Conservation (phyloP, 37 sponge, comb jelly and placozoan genomes). For the Amphimedon queenslandica region DNA sequence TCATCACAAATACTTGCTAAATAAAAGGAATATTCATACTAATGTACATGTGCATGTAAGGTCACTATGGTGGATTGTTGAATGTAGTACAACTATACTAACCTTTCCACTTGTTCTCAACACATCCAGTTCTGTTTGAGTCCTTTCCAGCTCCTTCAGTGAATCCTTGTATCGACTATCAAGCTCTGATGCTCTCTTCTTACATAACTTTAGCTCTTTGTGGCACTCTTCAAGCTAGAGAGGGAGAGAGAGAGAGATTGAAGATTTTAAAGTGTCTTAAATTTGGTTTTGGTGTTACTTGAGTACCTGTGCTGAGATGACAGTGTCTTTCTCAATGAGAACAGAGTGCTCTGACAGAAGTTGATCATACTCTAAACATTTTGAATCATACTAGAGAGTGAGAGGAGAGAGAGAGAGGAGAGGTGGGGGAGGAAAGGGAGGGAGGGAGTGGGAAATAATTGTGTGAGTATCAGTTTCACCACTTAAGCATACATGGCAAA, state of each 20-base stretch:
- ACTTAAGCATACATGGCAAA: too few relatives aligned
- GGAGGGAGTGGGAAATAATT: too few relatives aligned
- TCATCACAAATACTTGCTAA: too few relatives aligned
- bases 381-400: not conserved
- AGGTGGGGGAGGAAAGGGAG: too few relatives aligned
- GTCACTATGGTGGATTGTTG: not conserved
- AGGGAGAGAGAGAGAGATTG: too few relatives aligned
- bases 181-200: not conserved
- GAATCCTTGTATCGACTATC: not conserved
- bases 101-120: too few relatives aligned
- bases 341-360: not conserved
- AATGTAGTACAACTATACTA: not conserved
- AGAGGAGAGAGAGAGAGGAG: too few relatives aligned
- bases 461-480: too few relatives aligned
- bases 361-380: not conserved
- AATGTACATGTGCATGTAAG: not conserved
- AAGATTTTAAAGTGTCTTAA: too few relatives aligned
- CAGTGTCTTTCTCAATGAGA: not conserved
- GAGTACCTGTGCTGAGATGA: not conserved
- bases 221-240: slow-evolving; percentile 3
- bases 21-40: too few relatives aligned
- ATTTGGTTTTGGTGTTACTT: not conserved
- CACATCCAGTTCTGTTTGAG: not conserved
- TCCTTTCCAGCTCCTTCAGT: not conserved
- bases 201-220: not conserved